phyloP scores from a whole-genome alignment of 2,113 vertebrate genomes.

The Pontoporia blainvillei region DNA sequence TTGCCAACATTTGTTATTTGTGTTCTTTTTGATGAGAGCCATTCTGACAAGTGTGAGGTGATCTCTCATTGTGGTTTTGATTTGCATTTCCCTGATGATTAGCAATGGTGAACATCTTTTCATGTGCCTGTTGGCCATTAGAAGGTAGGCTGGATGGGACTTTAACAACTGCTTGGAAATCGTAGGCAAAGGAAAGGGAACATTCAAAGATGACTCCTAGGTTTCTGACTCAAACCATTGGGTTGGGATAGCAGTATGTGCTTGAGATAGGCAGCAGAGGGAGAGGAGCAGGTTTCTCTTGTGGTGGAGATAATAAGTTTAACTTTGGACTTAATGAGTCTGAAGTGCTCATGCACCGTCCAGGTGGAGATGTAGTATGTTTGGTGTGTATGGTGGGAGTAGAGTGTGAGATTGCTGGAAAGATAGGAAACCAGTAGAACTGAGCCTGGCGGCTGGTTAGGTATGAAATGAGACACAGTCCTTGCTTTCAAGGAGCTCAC shows the following conservation, averaged over 20 bases:
- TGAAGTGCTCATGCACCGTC: background rate
- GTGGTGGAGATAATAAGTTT: background rate
- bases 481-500: background rate
- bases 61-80: background rate
- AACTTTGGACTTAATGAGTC: background rate
- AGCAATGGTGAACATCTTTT: background rate
- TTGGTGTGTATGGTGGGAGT: background rate
- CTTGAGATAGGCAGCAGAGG: background rate
- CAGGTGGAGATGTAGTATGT: background rate
- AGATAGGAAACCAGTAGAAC: background rate
- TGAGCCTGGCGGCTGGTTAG: background rate
- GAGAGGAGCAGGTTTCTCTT: background rate
- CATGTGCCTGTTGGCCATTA: background rate
- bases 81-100: background rate
- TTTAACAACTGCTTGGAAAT: conserved; percentile 16
- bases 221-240: background rate
- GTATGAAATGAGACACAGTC: background rate
- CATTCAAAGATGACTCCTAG: background rate
- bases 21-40: background rate
- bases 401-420: background rate
- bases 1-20: background rate
- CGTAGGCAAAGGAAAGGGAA: background rate
- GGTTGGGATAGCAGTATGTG: background rate
- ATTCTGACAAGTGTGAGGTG: background rate
- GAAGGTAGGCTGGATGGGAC: background rate